phyloP scores from a whole-genome alignment of 30 jellyfish, hydroid and myxozoan genomes.

The Pseudorhiza aurosa region DNA sequence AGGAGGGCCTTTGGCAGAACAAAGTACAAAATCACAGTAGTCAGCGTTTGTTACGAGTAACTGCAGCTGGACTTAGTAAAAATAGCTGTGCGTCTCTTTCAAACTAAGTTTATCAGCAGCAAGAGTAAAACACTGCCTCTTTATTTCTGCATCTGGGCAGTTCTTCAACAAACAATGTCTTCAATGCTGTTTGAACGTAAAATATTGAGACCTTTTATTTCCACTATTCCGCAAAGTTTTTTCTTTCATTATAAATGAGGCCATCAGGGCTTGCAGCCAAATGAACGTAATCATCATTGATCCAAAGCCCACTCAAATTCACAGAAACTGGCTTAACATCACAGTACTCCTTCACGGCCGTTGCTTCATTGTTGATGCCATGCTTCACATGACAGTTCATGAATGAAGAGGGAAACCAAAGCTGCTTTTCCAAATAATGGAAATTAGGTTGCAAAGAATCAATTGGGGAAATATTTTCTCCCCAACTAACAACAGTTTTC shows the following conservation, averaged over 20 bases:
- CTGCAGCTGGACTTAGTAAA: constrained; percentile 37
- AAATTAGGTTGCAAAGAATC: not conserved
- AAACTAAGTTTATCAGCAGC: not conserved
- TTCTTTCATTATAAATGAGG: constrained; percentile 19
- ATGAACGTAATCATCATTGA: constrained; percentile 8
- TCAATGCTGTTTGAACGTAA: not conserved
- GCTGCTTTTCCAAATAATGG: not conserved
- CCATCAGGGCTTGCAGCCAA: constrained; percentile 42
- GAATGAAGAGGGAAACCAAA: not conserved
- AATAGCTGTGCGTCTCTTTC: constrained; percentile 4
- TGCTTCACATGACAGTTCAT: not conserved
- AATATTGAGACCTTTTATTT: constrained; percentile 17
- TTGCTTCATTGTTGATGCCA: constrained; percentile 14
- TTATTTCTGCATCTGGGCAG: not conserved
- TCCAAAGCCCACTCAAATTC: constrained; percentile 15
- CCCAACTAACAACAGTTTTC: not conserved
- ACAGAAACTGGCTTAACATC: not conserved
- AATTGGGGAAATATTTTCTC: not conserved
- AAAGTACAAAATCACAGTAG: constrained; percentile 40
- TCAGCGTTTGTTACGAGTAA: constrained; percentile 6
- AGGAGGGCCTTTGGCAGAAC: constrained; percentile 13
- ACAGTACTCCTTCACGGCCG: not conserved
- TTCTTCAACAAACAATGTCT: constrained; percentile 1
- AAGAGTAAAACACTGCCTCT: constrained; percentile 2
- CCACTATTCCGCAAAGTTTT: constrained; percentile 5